These are phyloP conservation scores for Empis livida DNA, from an alignment of 2,888 invertebrate genomes.

Conservation along the genomic window DNA sequence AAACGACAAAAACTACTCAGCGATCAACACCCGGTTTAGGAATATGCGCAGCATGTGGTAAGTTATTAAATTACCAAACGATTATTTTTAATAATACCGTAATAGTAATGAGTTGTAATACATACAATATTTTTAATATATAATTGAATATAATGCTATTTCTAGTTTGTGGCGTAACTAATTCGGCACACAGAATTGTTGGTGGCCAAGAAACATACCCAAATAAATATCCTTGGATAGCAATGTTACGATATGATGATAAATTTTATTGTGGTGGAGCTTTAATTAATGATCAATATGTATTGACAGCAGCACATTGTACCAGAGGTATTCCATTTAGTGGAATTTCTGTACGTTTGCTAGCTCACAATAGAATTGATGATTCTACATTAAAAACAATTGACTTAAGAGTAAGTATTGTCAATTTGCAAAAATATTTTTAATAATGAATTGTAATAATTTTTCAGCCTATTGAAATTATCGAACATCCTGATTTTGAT, in stretches of 20 bases:
- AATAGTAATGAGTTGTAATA: not conserved
- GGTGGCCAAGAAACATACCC: conserved; percentile 57
- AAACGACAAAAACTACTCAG: too few species aligned
- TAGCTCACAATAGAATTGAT: conserved; percentile 46
- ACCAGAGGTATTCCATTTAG: conserved; percentile 39
- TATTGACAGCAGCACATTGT: conserved; percentile 63
- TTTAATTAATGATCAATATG: conserved; percentile 52
- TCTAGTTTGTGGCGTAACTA: conserved; percentile 52
- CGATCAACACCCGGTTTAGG: not conserved
- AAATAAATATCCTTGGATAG: conserved; percentile 43
- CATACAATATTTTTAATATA: not conserved
- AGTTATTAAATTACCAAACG: not conserved
- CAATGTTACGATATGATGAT: conserved; percentile 37
- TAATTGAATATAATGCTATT: not conserved
- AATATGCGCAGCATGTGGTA: not conserved
- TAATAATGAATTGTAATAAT: not conserved
- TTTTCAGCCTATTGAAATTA: conserved; percentile 33
- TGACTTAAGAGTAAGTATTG: conserved; percentile 8
- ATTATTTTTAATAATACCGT: too few species aligned
- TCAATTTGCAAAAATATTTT: not conserved
- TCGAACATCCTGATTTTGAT: conserved; percentile 48
- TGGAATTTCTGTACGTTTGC: conserved; percentile 43
- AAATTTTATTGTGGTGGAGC: conserved; percentile 60
- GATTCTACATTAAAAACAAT: conserved; percentile 1
- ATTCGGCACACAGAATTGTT: conserved; percentile 48